Conservation (phyloP, 1,140 invertebrate genomes). For the Leptinotarsa texana region DNA sequence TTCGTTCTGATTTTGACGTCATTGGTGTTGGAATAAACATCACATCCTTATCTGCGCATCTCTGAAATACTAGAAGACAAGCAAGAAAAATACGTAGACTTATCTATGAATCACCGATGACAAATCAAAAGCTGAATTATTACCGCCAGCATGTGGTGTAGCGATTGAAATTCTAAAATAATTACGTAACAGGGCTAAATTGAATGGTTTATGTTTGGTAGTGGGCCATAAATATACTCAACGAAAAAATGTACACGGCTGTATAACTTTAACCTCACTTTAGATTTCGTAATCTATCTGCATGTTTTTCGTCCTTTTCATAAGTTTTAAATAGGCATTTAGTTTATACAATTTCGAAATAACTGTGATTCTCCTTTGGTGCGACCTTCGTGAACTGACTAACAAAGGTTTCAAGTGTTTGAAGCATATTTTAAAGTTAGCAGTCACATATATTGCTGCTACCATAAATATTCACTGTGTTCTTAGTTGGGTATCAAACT, state of each 20-base stretch:
- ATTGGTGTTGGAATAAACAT: neutral
- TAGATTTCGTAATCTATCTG: neutral
- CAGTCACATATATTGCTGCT: too few relatives aligned
- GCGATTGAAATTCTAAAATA: slow-evolving; percentile 2
- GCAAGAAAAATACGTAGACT: neutral
- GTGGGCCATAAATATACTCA: neutral
- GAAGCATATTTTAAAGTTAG: too few relatives aligned
- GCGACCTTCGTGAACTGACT: too few relatives aligned
- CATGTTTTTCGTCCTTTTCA: too few relatives aligned
- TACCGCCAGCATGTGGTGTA: neutral
- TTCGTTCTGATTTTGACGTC: neutral
- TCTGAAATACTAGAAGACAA: neutral
- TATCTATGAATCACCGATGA: neutral
- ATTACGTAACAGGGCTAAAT: neutral
- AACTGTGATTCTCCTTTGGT: too few relatives aligned
- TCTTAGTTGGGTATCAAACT: too few relatives aligned
- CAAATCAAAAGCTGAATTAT: neutral
- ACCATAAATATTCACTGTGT: too few relatives aligned
- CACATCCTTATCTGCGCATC: neutral
- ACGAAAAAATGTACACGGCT: neutral
- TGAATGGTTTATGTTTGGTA: neutral
- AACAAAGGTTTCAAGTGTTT: too few relatives aligned
- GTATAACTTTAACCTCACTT: neutral
- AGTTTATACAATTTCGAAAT: too few relatives aligned
- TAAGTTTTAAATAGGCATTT: too few relatives aligned